phyloP scores from a whole-genome alignment of 1,140 invertebrate genomes.

The Myzus persicae region DNA sequence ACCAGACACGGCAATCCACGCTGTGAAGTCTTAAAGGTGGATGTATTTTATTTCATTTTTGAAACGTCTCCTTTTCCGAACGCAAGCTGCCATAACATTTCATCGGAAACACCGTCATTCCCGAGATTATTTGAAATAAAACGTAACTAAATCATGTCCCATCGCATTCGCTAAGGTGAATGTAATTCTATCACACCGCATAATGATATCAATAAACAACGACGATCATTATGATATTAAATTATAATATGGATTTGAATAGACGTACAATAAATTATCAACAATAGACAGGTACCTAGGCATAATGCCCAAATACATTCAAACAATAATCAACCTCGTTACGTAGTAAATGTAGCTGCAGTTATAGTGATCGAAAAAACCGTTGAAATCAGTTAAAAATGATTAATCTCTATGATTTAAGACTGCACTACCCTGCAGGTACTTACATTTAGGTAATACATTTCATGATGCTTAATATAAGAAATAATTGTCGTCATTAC shows the following conservation, averaged over 20 bases:
- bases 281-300: neutral
- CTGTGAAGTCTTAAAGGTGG: neutral
- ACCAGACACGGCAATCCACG: neutral
- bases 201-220: conserved; percentile 19
- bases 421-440: neutral
- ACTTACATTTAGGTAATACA: neutral
- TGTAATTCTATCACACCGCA: neutral
- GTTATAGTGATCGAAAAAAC: neutral
- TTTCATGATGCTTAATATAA: neutral
- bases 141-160: neutral
- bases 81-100: neutral
- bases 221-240: neutral
- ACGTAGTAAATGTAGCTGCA: neutral
- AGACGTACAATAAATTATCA: neutral
- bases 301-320: neutral
- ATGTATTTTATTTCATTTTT: neutral
- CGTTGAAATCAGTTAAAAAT: neutral
- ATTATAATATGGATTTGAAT: neutral
- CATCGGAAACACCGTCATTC: neutral
- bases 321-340: neutral
- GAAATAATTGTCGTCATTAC: neutral
- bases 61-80: neutral
- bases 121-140: neutral
- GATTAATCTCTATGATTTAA: neutral
- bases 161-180: neutral